These are phyloP conservation scores for Lasioglossum zephyrum DNA, from an alignment of 2,888 invertebrate species.

Conservation along the genomic window DNA sequence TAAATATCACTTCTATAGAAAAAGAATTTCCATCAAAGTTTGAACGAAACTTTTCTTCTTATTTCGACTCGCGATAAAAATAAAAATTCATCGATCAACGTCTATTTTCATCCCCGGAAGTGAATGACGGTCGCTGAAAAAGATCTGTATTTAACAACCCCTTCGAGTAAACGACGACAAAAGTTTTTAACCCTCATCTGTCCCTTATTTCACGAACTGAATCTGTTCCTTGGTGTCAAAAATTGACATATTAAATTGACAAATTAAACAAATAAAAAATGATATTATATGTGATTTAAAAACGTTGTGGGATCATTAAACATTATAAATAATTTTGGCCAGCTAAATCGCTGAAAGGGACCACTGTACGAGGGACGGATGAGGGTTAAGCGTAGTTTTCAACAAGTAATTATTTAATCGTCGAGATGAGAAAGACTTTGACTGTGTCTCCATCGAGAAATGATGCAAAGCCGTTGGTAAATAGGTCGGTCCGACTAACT, in stretches of 20 bases:
- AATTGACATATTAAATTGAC: too few relatives aligned
- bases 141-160: not conserved
- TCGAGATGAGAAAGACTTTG: not conserved
- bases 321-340: too few relatives aligned
- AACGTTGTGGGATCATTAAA: too few relatives aligned
- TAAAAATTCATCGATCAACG: not conserved
- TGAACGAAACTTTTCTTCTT: not conserved
- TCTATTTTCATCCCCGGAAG: not conserved
- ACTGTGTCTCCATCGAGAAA: not conserved
- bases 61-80: not conserved
- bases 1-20: not conserved
- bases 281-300: too few relatives aligned
- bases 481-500: not conserved
- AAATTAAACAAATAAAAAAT: too few relatives aligned
- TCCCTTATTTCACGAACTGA: too few relatives aligned
- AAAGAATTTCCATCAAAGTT: not conserved
- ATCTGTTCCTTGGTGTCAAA: too few relatives aligned
- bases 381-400: not conserved
- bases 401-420: not conserved
- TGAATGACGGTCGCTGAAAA: not conserved
- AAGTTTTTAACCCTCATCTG: too few relatives aligned
- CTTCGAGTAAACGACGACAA: not conserved
- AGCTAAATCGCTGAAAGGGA: too few relatives aligned
- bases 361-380: too few relatives aligned
- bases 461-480: not conserved